Evolutionary conservation across 1,140 invertebrate genomes (phyloP), one percentile per base, ranked within the genome.

Genomic region (Theocolax elegans): DNA sequence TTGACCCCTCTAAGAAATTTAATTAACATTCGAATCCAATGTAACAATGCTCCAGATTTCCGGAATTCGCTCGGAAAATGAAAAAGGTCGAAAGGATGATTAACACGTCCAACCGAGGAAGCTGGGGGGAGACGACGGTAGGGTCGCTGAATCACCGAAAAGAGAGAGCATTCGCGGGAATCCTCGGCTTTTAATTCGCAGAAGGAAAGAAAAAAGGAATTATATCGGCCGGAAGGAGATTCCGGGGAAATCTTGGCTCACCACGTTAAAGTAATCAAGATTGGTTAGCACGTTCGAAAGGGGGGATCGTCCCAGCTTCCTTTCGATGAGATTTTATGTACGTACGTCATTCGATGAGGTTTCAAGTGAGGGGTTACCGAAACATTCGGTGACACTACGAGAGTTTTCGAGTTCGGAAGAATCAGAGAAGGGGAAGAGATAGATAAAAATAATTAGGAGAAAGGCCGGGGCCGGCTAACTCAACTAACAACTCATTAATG

Each of bases 401-500:
- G 15, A 31, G 59, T 6, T 7, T 1, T 12, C 17, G 13, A 23
- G 3, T 17, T 13, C 10, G 38, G 35, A 9, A 42, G 13, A 42
- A 56, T 58, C n/a, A 25, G 15, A 59, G 56, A 59, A 59, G 42
- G 25, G 2, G n/a, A n/a, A n/a, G n/a, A n/a, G n/a, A n/a, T n/a
- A n/a, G n/a, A 60, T 35, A 25, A 42, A 53, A 58, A 58, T 17
- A 58, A 58, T 23, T 12, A 42, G 3, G 1, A 19, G 44, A 23
- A 59, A 46, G 42, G 10, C 35, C 23, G 4, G 19, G 21, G 48
- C 31, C n/a, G 27, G 48, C 72, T 67, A 59, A 75, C 21, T 72
- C 74, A 74, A 71, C 64, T 75, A 73, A 66, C 72, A 73, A 80
- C 76, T 80, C 79, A 76, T 81, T 79, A 81, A 79, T 64, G 75